Evolutionary conservation across 1,140 invertebrate genomes (phyloP), one percentile per base, ranked within the genome.

Genomic region (Scaptomyza hsui): DNA sequence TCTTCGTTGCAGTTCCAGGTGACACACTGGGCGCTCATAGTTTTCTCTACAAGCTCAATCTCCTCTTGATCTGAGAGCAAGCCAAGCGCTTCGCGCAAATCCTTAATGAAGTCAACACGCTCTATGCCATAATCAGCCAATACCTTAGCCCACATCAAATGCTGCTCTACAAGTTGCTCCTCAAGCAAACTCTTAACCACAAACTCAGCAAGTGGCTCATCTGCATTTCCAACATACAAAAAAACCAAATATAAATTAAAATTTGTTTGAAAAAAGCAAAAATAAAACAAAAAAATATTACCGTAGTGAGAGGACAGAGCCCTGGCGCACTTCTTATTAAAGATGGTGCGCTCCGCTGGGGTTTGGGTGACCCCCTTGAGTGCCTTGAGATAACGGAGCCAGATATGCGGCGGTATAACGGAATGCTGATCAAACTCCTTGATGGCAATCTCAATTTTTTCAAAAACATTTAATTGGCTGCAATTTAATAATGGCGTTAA

Each of bases 81-180:
- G 1, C 10, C 0, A 0, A 74, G 10, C 7, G 67, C 7, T 0
- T 13, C 3, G 0, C 52, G 48, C 10, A 72, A 16, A 16, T 56
- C 59, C 0, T 26, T 5, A 0, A 61, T 13, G 18, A 60, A 85
- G 41, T 83, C 68, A 0, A 37, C 41, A n/a, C 75, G 72, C 26
- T 79, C 75, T 0, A 83, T 12, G 1, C 74, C 49, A 39, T 83
- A 83, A 18, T 83, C 80, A 4, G 72, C 47, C n/a, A 83, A 7
- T 15, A 85, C 7, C 2, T 74, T 74, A 0, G 37, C 45, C 73
- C 81, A 85, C 7, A 88, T 29, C 9, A 37, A 1, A 2, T 41
- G 32, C 12, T 67, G 55, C 0, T 52, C 21, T 12, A 60, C 37
- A 2, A 55, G n/a, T 0, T 21, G 49, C 15, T 51, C 42, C 5